Conservation (phyloP, 2,113 vertebrate species). For the Hystrix cristata region DNA sequence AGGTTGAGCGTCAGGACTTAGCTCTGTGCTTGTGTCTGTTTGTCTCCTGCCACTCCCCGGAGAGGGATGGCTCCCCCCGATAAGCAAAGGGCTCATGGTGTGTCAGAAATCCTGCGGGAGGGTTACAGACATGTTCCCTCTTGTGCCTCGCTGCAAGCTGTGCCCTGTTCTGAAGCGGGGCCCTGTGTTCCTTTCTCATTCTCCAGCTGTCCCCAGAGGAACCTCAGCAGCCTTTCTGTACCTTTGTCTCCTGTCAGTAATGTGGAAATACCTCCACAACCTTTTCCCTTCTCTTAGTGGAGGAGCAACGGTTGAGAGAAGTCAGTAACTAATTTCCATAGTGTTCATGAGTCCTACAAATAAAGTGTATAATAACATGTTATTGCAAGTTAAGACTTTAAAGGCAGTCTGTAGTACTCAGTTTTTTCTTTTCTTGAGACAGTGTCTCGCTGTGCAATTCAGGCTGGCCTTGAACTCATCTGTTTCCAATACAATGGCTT, state of each 20-base stretch:
- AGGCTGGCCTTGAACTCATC: background rate
- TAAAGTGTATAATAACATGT: background rate
- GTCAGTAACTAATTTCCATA: constrained; percentile 2
- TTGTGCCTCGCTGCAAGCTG: constrained; percentile 6
- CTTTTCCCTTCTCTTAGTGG: background rate
- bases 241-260: background rate
- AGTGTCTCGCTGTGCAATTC: background rate
- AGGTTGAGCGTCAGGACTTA: background rate
- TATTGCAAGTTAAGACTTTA: constrained; percentile 3
- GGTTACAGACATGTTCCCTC: constrained; percentile 5
- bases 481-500: background rate
- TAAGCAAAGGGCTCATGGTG: constrained; percentile 14
- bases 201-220: background rate
- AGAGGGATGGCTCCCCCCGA: background rate
- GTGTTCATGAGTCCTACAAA: background rate
- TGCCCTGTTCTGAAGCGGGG: background rate
- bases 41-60: background rate
- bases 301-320: background rate
- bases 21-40: background rate
- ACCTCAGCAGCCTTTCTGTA: background rate
- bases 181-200: background rate
- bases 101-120: background rate
- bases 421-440: background rate
- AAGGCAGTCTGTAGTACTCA: background rate
- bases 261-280: background rate